Percentiles rank a stretch among this genome's conserved stretches.
phyloP scores from a whole-genome alignment of 2,888 invertebrate genomes.

The Calameuta filiformis region DNA sequence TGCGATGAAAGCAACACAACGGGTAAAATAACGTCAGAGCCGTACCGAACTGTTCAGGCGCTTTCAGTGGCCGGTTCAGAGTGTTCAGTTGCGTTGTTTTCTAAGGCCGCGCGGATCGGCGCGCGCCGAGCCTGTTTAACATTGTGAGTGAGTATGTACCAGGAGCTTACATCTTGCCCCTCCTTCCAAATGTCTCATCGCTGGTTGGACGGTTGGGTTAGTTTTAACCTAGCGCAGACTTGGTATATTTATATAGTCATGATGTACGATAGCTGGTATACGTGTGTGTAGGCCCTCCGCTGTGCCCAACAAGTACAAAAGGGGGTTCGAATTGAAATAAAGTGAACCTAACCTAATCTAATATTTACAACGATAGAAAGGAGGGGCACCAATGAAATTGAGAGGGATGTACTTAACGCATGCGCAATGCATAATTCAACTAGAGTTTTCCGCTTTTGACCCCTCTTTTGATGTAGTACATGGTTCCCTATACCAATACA shows the following conservation, averaged over 20 bases:
- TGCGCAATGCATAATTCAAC: conserved; percentile 28
- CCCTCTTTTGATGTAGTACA: too few relatives aligned
- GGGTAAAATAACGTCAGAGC: conserved; percentile 20
- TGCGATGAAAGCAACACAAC: conserved; percentile 25
- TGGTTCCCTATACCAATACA: too few relatives aligned
- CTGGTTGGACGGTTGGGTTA: not conserved
- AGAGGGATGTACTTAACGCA: conserved; percentile 33
- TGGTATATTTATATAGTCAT: conserved; percentile 15
- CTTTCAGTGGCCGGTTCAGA: conserved; percentile 52
- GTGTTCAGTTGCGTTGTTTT: conserved; percentile 54
- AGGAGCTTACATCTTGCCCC: conserved; percentile 3
- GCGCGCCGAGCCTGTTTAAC: conserved; percentile 39
- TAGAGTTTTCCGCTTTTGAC: too few relatives aligned
- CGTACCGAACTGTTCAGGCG: conserved; percentile 47
- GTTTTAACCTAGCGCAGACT: conserved; percentile 3
- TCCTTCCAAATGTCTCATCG: not conserved
- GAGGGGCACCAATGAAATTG: conserved; percentile 49
- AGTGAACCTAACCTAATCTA: conserved; percentile 46
- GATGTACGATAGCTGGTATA: not conserved
- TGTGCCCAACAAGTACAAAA: conserved; percentile 44
- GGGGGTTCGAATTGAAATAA: conserved; percentile 51
- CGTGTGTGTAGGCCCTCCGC: conserved; percentile 15
- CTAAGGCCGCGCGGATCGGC: conserved; percentile 48
- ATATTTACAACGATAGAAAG: conserved; percentile 29
- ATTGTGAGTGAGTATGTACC: conserved; percentile 12